Percentiles rank a stretch among this genome's conserved stretches.
Conservation (phyloP, 2,888 invertebrate genomes). For the Agonopterix subpropinquella region DNA sequence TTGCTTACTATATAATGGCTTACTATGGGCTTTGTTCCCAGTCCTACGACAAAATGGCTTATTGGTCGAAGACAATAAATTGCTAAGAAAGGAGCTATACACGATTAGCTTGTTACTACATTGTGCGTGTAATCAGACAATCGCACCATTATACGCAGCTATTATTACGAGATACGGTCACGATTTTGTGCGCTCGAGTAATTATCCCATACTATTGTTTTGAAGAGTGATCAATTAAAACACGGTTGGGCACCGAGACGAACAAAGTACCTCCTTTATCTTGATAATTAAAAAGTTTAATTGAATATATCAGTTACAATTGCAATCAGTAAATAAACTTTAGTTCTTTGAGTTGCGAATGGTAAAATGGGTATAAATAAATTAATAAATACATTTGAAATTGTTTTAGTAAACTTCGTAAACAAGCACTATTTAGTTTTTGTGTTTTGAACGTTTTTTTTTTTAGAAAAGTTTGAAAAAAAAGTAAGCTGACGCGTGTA, state of each 20-base stretch:
- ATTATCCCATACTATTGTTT: slow-evolving; percentile 50
- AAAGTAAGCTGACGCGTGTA: too few species aligned
- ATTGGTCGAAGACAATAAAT: slow-evolving; percentile 44
- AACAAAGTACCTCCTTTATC: slow-evolving; percentile 25
- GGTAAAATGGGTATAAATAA: too few species aligned
- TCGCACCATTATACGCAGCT: neutral
- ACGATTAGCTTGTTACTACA: slow-evolving; percentile 39
- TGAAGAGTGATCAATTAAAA: slow-evolving; percentile 49
- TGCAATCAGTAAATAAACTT: too few species aligned
- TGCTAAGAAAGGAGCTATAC: slow-evolving; percentile 36
- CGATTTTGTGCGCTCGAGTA: slow-evolving; percentile 47
- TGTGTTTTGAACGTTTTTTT: too few species aligned
- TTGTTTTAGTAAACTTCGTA: too few species aligned
- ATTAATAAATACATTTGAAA: too few species aligned
- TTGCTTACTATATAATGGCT: too few species aligned
- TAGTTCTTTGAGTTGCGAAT: too few species aligned
- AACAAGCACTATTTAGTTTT: too few species aligned
- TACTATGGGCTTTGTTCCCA: too few species aligned
- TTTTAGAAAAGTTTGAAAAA: too few species aligned
- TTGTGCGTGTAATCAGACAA: slow-evolving; percentile 38
- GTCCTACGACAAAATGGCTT: too few species aligned
- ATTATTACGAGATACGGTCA: slow-evolving; percentile 24
- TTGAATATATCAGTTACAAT: neutral
- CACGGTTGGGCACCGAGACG: slow-evolving; percentile 36
- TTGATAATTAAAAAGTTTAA: neutral